Evolutionary conservation across 2,888 invertebrate genomes (phyloP).

Genomic region (Yponomeuta evonymella): DNA sequence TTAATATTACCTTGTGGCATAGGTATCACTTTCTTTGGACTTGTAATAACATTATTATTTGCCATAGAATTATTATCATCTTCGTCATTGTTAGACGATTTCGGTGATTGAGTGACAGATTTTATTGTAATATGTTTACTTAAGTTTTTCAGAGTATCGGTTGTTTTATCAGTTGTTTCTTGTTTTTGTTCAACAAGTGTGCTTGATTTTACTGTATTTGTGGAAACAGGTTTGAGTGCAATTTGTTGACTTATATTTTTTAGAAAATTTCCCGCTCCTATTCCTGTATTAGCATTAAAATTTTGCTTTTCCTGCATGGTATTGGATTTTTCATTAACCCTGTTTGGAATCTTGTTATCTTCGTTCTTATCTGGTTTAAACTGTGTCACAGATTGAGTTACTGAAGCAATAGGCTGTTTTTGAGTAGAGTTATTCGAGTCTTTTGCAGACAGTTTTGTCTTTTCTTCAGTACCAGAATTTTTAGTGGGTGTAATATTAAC

Average conservation of each 20-base stretch:
- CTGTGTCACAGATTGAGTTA: neutral
- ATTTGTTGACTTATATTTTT: slow-evolving; percentile 50
- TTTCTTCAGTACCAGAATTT: neutral
- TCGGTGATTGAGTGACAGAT: slow-evolving; percentile 23
- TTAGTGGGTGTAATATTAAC: neutral
- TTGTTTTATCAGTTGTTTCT: slow-evolving; percentile 20
- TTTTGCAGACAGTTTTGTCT: neutral
- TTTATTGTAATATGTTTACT: slow-evolving; percentile 43
- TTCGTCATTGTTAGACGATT: slow-evolving; percentile 13
- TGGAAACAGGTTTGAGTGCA: slow-evolving; percentile 46
- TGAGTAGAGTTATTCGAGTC: neutral
- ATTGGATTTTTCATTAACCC: neutral
- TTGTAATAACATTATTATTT: neutral
- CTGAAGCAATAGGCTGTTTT: neutral
- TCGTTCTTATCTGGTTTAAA: neutral
- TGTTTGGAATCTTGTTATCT: neutral
- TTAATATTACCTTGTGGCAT: neutral
- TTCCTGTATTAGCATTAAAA: neutral
- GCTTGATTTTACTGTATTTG: slow-evolving; percentile 16
- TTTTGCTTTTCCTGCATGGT: neutral
- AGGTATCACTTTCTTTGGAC: neutral
- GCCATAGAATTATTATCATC: neutral
- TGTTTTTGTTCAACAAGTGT: slow-evolving; percentile 9
- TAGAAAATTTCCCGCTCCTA: slow-evolving; percentile 20
- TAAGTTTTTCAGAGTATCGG: slow-evolving; percentile 36